Conservation (phyloP, 2,113 vertebrate species). For the Hystrix cristata region DNA sequence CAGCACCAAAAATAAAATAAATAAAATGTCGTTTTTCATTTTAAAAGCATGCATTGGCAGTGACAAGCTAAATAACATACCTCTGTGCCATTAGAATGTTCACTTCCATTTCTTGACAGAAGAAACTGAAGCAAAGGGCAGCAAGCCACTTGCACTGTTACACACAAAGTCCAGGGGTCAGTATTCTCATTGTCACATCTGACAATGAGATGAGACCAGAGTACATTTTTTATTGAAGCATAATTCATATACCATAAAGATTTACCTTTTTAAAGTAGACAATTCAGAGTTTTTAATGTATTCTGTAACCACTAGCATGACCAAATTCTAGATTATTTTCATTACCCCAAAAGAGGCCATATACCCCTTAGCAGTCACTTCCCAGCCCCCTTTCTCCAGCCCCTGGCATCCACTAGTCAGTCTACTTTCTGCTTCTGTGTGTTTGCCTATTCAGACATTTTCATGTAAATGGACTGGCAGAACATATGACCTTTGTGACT, state of each 20-base stretch:
- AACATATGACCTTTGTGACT: neutral
- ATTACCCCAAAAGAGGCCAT: neutral
- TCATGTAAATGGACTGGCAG: neutral
- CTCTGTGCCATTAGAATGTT: neutral
- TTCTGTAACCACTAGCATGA: neutral
- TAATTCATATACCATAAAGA: neutral
- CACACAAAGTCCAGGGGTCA: neutral
- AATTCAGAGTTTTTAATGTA: neutral
- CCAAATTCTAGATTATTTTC: neutral
- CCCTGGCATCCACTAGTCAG: neutral
- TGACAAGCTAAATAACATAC: neutral
- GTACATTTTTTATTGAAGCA: neutral
- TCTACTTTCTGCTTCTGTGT: neutral
- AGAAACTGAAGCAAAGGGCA: neutral
- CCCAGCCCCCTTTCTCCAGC: neutral
- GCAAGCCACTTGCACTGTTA: neutral
- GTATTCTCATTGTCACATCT: neutral
- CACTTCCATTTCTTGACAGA: neutral
- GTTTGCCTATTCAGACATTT: neutral
- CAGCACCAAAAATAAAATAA: neutral
- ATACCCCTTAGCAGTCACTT: neutral
- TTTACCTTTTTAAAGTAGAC: neutral
- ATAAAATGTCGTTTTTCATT: slow-evolving; percentile 10
- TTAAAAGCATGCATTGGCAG: neutral
- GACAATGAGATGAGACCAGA: neutral